Percentiles rank a stretch among this genome's conserved stretches.
Evolutionary conservation across 2,113 vertebrate species (phyloP).

Genomic region (Echinops telfairi): DNA sequence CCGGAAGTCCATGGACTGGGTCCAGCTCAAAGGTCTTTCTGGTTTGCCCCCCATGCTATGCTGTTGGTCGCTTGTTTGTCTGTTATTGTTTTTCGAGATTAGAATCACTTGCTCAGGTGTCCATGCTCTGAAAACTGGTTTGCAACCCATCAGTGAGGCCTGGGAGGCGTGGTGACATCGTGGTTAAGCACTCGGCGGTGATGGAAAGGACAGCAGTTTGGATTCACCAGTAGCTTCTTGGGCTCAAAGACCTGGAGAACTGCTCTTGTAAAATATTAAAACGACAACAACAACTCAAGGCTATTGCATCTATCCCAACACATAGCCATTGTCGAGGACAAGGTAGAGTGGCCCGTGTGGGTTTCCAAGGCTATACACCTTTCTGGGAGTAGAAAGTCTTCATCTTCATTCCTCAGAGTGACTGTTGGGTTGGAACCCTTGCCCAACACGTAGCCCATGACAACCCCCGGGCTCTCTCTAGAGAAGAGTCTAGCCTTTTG

Average conservation of each 20-base stretch:
- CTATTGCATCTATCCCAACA: too few relatives aligned
- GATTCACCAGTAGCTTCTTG: not conserved
- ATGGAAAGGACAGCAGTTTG: not conserved
- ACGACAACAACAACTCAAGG: not conserved
- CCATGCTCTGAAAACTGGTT: conserved; percentile 10
- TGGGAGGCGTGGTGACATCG: not conserved
- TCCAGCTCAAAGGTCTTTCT: not conserved
- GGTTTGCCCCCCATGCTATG: not conserved
- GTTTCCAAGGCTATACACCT: too few relatives aligned
- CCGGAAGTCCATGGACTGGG: not conserved
- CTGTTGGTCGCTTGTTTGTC: not conserved
- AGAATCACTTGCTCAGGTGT: not conserved
- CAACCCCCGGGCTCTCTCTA: too few relatives aligned
- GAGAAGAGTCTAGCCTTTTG: too few relatives aligned
- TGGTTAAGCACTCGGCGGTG: not conserved
- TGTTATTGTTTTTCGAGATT: not conserved
- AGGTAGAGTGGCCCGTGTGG: too few relatives aligned
- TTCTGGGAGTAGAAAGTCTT: too few relatives aligned
- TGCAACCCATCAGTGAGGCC: conserved; percentile 15
- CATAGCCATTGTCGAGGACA: too few relatives aligned
- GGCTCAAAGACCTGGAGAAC: not conserved
- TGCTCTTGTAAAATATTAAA: not conserved
- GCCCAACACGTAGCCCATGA: too few relatives aligned
- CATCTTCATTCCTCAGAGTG: too few relatives aligned
- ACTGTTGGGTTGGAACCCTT: too few relatives aligned